A percentile compares a stretch with the other conserved stretches of the same genome.
Evolutionary conservation across 2,113 vertebrate genomes (phyloP).

Genomic region (Megatriorchis doriae): DNA sequence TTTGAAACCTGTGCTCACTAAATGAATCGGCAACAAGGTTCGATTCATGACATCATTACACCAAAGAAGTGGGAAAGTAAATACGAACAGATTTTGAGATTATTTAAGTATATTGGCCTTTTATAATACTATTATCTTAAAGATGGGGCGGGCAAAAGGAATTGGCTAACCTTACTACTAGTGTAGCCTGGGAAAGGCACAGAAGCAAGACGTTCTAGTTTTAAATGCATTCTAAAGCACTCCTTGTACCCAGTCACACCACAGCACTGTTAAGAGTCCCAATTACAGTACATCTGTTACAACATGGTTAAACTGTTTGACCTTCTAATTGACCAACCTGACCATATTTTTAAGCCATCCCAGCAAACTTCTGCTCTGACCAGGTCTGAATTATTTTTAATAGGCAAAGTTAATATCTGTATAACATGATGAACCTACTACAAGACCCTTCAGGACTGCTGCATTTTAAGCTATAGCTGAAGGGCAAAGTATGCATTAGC

Average conservation of each 20-base stretch:
- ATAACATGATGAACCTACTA: not conserved
- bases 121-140: not conserved
- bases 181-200: not conserved
- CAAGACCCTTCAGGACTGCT: not conserved
- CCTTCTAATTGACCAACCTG: not conserved
- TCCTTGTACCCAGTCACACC: not conserved
- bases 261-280: not conserved
- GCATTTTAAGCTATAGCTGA: not conserved
- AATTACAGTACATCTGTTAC: not conserved
- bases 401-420: not conserved
- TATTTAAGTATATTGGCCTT: not conserved
- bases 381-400: not conserved
- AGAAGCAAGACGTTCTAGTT: not conserved
- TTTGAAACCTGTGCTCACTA: not conserved
- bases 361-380: not conserved
- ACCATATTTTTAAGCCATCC: not conserved
- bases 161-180: not conserved
- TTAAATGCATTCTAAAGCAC: not conserved
- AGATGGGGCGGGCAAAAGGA: not conserved
- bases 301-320: not conserved
- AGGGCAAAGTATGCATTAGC: constrained; percentile 15
- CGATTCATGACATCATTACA: not conserved
- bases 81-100: not conserved
- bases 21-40: not conserved
- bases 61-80: not conserved